These are phyloP conservation scores for Apodemus speciosus DNA, from an alignment of 2,113 vertebrate genomes.

Conservation along the genomic window DNA sequence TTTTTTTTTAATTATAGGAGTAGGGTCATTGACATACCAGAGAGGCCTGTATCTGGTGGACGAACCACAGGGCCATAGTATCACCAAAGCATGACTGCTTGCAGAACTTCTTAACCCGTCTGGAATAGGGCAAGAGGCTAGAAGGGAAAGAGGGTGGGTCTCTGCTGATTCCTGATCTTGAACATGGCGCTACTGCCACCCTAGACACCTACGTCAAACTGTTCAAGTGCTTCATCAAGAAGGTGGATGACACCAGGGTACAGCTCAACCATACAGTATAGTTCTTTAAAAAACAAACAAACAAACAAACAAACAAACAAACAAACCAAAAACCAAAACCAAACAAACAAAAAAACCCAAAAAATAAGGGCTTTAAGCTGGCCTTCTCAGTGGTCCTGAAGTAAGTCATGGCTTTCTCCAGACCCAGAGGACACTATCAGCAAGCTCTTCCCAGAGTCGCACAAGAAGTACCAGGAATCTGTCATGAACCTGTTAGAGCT, in stretches of 20 bases:
- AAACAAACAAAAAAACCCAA: too few species aligned
- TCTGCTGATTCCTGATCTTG: background rate
- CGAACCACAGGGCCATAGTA: background rate
- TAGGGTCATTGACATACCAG: background rate
- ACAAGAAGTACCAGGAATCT: slow-evolving; percentile 93
- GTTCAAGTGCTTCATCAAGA: background rate
- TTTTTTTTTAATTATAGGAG: background rate
- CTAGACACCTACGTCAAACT: background rate
- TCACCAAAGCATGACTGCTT: background rate
- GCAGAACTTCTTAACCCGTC: background rate
- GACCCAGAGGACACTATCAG: slow-evolving; percentile 93
- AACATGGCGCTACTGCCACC: background rate
- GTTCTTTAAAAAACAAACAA: background rate
- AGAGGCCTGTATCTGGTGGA: background rate
- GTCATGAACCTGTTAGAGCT: slow-evolving; percentile 95
- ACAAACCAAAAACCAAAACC: too few species aligned
- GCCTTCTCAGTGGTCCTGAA: slow-evolving; percentile 90
- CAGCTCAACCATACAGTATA: background rate
- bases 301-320: too few species aligned
- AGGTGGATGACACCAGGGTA: background rate
- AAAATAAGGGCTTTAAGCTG: background rate
- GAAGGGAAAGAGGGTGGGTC: background rate
- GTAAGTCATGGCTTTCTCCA: slow-evolving; percentile 94
- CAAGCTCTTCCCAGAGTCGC: slow-evolving; percentile 96
- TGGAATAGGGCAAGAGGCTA: background rate